Percentiles rank a stretch among this genome's conserved stretches.
phyloP scores from a whole-genome alignment of 2,888 invertebrate species.

The Copidosoma aretas region DNA sequence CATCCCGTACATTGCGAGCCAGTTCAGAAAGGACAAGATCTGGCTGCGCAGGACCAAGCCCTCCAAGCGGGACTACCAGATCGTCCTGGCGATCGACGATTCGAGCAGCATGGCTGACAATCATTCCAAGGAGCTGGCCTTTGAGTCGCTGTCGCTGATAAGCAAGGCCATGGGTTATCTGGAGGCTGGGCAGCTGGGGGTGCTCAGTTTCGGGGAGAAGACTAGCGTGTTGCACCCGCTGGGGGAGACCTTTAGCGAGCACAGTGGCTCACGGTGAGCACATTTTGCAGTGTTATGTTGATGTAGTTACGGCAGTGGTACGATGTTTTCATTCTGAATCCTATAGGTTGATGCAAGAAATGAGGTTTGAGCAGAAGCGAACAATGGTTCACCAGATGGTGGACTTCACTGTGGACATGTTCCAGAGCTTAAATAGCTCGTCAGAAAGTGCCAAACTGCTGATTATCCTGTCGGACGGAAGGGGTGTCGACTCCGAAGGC shows the following conservation, averaged over 20 bases:
- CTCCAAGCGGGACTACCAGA: constrained; percentile 94
- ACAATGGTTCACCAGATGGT: constrained; percentile 86
- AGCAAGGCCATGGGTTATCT: constrained; percentile 85
- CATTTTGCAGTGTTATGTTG: not conserved
- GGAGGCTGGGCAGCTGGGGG: constrained; percentile 91
- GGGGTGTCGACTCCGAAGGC: constrained; percentile 90
- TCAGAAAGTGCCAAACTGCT: constrained; percentile 81
- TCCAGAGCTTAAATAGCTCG: constrained; percentile 66
- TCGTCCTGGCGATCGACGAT: constrained; percentile 95
- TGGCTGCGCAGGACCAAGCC: constrained; percentile 97
- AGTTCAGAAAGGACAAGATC: constrained; percentile 98
- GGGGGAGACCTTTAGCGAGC: constrained; percentile 84
- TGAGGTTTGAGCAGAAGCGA: constrained; percentile 88
- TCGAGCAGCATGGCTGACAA: constrained; percentile 91
- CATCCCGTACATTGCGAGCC: constrained; percentile 98
- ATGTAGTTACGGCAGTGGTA: constrained; percentile 16
- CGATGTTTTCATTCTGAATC: constrained; percentile 37
- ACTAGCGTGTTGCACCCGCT: constrained; percentile 88
- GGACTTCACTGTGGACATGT: constrained; percentile 77
- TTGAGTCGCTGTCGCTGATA: constrained; percentile 93
- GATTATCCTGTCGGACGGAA: constrained; percentile 93
- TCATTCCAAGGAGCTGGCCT: constrained; percentile 87
- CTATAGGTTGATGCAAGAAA: constrained; percentile 74
- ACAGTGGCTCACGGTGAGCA: constrained; percentile 75
- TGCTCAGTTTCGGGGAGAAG: constrained; percentile 89